Conservation (phyloP, 2,797 vertebrate species). For the Acanthiza pusilla region DNA sequence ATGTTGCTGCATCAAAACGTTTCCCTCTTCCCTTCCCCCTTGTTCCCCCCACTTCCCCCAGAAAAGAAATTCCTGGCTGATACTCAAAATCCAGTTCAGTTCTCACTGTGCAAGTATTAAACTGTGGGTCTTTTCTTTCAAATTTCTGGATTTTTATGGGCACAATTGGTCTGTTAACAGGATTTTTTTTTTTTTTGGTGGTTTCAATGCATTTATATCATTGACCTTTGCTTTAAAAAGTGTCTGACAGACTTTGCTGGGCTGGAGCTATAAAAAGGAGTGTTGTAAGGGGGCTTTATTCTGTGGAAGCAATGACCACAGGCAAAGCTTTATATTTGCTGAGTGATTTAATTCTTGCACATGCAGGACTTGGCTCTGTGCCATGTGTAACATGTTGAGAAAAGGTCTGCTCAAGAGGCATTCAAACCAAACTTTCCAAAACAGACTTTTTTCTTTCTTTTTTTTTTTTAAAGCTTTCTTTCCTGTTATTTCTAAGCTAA, state of each 20-base stretch:
- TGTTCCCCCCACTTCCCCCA: neutral
- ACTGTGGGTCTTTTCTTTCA: slow-evolving; percentile 60
- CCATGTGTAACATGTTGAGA: slow-evolving; percentile 61
- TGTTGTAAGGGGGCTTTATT: slow-evolving; percentile 71
- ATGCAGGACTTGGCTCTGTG: slow-evolving; percentile 54
- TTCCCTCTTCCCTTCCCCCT: slow-evolving; percentile 19
- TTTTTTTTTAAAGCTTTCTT: neutral
- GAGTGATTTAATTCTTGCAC: slow-evolving; percentile 73
- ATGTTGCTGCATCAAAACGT: slow-evolving; percentile 43
- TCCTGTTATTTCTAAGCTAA: slow-evolving; percentile 53
- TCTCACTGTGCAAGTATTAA: slow-evolving; percentile 39
- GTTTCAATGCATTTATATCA: slow-evolving; percentile 62
- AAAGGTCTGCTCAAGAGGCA: slow-evolving; percentile 44
- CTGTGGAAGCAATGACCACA: slow-evolving; percentile 68
- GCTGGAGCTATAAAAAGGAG: slow-evolving; percentile 62
- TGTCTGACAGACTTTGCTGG: slow-evolving; percentile 59
- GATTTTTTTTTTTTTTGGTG: neutral
- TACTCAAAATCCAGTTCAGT: slow-evolving; percentile 7
- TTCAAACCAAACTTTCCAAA: slow-evolving; percentile 37
- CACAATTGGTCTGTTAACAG: slow-evolving; percentile 59
- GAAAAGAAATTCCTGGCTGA: slow-evolving; percentile 52
- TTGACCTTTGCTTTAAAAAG: slow-evolving; percentile 73
- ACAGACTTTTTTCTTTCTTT: neutral
- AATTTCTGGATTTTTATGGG: slow-evolving; percentile 57
- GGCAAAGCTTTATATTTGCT: slow-evolving; percentile 71